A percentile compares a stretch with the other conserved stretches of the same genome.
Conservation (phyloP, 2,888 invertebrate species). For the Cheilosia pagana region DNA sequence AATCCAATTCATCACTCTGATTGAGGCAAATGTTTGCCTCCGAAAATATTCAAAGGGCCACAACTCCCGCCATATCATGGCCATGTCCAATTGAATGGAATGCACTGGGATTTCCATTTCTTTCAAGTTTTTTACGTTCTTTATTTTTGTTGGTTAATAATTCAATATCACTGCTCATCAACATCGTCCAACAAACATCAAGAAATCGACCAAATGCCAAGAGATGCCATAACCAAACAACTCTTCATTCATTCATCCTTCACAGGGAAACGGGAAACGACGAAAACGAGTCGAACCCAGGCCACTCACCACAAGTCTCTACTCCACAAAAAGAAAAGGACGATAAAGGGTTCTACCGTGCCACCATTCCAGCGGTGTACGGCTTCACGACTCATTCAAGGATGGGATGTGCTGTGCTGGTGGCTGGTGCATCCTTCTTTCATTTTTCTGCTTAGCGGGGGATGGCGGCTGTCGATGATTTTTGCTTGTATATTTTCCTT, state of each 20-base stretch:
- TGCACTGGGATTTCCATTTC: conserved; percentile 29
- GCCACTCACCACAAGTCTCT: conserved; percentile 35
- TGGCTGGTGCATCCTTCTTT: neutral
- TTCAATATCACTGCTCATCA: conserved; percentile 57
- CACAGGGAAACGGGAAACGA: conserved; percentile 7
- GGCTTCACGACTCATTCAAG: conserved; percentile 60
- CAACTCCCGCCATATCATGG: conserved; percentile 11
- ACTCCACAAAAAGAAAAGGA: conserved; percentile 11
- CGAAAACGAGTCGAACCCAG: conserved; percentile 11
- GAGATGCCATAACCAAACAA: conserved; percentile 35
- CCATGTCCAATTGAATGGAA: conserved; percentile 66
- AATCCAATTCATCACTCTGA: conserved; percentile 51
- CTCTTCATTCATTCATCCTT: conserved; percentile 59
- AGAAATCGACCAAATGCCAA: conserved; percentile 50
- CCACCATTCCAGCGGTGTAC: too few relatives aligned
- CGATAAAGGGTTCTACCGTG: conserved; percentile 24
- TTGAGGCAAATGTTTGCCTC: conserved; percentile 55
- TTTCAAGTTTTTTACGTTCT: neutral
- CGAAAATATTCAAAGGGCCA: conserved; percentile 35
- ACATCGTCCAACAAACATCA: conserved; percentile 36
- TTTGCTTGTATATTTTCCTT: conserved; percentile 4
- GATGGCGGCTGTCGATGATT: conserved; percentile 23
- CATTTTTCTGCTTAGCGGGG: neutral
- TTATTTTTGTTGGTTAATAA: conserved; percentile 41
- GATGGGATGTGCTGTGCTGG: conserved; percentile 43